phyloP scores from a whole-genome alignment of 2,113 vertebrate species.

The Malurus alboscapulatus region DNA sequence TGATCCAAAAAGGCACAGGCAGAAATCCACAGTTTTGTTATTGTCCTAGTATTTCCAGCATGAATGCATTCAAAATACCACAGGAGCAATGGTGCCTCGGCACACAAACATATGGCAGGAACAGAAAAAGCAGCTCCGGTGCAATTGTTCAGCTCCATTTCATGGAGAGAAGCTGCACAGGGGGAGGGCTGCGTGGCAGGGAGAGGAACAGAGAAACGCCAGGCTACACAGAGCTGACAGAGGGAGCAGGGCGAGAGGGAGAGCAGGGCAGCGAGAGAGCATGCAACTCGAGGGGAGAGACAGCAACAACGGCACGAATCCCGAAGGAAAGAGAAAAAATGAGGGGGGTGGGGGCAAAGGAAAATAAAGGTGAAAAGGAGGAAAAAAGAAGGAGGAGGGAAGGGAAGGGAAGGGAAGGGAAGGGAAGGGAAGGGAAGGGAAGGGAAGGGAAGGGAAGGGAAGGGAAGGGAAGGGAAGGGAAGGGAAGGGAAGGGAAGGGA shows the following conservation, averaged over 20 bases:
- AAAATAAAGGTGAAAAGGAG: too few species aligned
- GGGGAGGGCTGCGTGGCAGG: constrained; percentile 2
- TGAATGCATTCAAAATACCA: not conserved
- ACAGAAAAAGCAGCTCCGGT: not conserved
- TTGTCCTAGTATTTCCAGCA: not conserved
- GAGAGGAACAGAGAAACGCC: not conserved
- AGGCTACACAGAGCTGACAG: not conserved
- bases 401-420: not conserved
- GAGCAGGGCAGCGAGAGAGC: not conserved
- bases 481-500: too few species aligned
- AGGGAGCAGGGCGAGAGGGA: not conserved
- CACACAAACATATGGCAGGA: not conserved
- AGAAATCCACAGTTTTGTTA: not conserved
- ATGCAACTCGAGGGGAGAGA: not conserved
- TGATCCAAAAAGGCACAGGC: not conserved
- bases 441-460: too few species aligned
- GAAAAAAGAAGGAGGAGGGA: not conserved
- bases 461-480: too few species aligned
- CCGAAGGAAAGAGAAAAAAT: not conserved
- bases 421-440: not conserved
- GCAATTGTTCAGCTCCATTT: constrained; percentile 51
- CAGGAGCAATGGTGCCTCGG: not conserved
- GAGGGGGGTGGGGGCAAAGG: rapidly evolving
- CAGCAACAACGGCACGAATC: not conserved
- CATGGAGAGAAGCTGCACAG: constrained; percentile 31